Evolutionary conservation across 2,113 vertebrate species (phyloP).

Genomic region (Ranitomeya imitator): DNA sequence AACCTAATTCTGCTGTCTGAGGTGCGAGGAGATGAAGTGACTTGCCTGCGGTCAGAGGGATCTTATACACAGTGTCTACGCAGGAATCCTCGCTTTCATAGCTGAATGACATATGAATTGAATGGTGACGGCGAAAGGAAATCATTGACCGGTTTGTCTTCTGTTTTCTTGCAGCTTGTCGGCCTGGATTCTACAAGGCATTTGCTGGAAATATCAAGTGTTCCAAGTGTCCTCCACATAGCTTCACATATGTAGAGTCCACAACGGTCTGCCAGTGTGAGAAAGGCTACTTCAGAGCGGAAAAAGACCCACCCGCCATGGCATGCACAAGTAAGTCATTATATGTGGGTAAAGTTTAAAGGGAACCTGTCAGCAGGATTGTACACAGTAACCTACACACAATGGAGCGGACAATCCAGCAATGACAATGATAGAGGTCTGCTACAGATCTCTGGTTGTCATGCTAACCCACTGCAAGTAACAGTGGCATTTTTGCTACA

Average conservation of each 20-base stretch:
- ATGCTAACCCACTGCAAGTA: too few relatives aligned
- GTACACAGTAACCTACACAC: too few relatives aligned
- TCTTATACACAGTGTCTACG: neutral
- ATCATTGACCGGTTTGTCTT: slow-evolving; percentile 57
- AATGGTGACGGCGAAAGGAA: neutral
- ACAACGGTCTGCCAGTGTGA: slow-evolving; percentile 89
- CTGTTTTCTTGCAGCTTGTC: slow-evolving; percentile 79
- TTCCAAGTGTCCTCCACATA: slow-evolving; percentile 92
- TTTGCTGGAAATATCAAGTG: slow-evolving; percentile 92
- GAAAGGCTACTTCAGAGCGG: slow-evolving; percentile 87
- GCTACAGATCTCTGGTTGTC: too few relatives aligned
- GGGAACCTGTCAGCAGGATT: too few relatives aligned
- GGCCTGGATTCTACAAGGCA: slow-evolving; percentile 92
- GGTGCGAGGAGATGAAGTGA: slow-evolving; percentile 45
- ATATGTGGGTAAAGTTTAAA: neutral
- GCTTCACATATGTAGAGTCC: slow-evolving; percentile 84
- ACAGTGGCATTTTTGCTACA: too few relatives aligned
- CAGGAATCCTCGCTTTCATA: slow-evolving; percentile 45
- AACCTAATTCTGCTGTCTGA: slow-evolving; percentile 46
- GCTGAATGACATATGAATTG: slow-evolving; percentile 41
- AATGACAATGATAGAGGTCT: too few relatives aligned
- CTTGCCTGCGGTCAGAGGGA: slow-evolving; percentile 46
- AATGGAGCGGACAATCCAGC: too few relatives aligned
- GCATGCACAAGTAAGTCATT: slow-evolving; percentile 91
- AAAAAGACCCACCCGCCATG: slow-evolving; percentile 93